Evolutionary conservation across 2,888 invertebrate genomes (phyloP).

Genomic region (Cyclophora punctaria): DNA sequence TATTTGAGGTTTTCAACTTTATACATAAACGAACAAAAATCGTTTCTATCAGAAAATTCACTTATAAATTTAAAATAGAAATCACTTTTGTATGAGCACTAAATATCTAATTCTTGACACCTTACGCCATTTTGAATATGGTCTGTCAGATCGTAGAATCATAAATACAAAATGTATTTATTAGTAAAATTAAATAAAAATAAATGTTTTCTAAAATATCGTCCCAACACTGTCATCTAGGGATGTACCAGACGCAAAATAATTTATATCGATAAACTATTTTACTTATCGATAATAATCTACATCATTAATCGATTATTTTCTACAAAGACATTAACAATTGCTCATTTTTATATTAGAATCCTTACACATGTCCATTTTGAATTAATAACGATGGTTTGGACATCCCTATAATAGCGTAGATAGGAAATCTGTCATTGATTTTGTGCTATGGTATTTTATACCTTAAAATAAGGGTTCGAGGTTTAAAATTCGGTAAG

Average conservation of each 20-base stretch:
- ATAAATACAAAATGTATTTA: neutral
- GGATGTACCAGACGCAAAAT: slow-evolving; percentile 4
- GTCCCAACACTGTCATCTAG: slow-evolving; percentile 13
- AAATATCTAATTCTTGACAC: too few species aligned
- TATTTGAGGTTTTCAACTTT: slow-evolving; percentile 4
- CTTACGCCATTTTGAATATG: too few species aligned
- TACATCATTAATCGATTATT: neutral
- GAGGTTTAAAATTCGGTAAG: slow-evolving; percentile 11
- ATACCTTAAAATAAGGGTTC: slow-evolving; percentile 5
- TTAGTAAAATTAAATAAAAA: neutral
- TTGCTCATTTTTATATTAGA: neutral
- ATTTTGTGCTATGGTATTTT: slow-evolving; percentile 10
- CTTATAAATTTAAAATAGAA: too few species aligned
- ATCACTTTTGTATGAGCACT: too few species aligned
- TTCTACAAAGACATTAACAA: neutral
- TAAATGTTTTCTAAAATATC: slow-evolving; percentile 5
- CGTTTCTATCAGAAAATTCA: too few species aligned
- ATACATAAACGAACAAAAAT: too few species aligned
- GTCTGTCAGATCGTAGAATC: too few species aligned
- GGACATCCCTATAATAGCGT: slow-evolving; percentile 2
- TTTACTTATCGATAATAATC: neutral
- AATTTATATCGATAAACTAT: slow-evolving; percentile 13
- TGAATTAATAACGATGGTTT: slow-evolving; percentile 6
- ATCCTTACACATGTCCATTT: neutral
- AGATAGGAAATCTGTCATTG: slow-evolving; percentile 16